phyloP scores from a whole-genome alignment of 2,797 vertebrate species.

The Aulostomus chinensis region DNA sequence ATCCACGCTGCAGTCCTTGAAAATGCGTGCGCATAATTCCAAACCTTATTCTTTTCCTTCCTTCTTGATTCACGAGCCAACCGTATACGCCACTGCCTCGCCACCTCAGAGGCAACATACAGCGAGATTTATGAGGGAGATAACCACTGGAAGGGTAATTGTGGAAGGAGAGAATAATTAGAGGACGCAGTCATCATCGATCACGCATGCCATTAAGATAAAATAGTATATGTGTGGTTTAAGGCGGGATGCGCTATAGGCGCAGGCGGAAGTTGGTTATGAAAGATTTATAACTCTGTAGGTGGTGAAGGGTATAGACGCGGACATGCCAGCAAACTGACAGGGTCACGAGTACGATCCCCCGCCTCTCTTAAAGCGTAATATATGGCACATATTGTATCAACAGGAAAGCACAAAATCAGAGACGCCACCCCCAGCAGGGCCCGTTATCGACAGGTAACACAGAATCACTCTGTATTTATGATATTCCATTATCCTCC shows the following conservation, averaged over 20 bases:
- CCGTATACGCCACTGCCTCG: constrained; percentile 3
- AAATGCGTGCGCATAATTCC: constrained; percentile 12
- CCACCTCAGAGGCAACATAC: constrained; percentile 19
- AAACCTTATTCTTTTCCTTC: not conserved
- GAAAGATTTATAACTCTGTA: constrained; percentile 51
- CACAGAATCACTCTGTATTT: constrained; percentile 33
- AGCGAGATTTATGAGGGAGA: constrained; percentile 36
- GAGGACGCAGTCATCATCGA: constrained; percentile 49
- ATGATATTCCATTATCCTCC: constrained; percentile 50
- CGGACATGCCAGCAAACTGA: constrained; percentile 16
- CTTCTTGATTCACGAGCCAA: constrained; percentile 4
- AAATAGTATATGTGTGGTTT: constrained; percentile 24
- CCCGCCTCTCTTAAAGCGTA: no score
- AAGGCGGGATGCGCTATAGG: constrained; percentile 4
- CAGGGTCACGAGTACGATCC: no score
- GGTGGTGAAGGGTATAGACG: constrained; percentile 9
- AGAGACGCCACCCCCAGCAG: constrained; percentile 24
- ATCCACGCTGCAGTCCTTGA: not conserved
- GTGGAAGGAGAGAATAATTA: constrained; percentile 56
- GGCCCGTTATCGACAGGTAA: constrained; percentile 26
- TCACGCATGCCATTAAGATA: constrained; percentile 36
- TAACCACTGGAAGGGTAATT: constrained; percentile 53
- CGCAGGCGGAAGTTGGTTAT: constrained; percentile 4
- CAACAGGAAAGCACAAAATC: constrained; percentile 22
- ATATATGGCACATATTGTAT: constrained; percentile 1